Percentiles rank a stretch among this genome's conserved stretches.
These are phyloP conservation scores for Netelia fuscicornis DNA, from an alignment of 2,888 invertebrate species.

Conservation along the genomic window DNA sequence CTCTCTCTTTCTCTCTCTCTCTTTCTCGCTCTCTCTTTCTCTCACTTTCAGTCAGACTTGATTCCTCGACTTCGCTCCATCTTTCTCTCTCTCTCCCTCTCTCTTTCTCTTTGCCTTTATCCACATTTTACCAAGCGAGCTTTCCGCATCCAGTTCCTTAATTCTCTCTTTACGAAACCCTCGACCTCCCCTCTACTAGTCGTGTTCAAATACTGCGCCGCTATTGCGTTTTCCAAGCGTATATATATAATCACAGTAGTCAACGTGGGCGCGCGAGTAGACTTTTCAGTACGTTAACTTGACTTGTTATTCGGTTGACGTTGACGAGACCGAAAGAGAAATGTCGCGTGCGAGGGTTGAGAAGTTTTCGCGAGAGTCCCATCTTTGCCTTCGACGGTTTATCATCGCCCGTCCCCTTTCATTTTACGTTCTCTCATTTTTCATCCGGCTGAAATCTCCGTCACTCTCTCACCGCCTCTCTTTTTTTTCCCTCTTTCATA, in stretches of 20 bases:
- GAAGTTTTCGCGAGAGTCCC: slow-evolving; percentile 42
- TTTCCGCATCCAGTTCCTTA: slow-evolving; percentile 52
- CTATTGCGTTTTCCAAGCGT: too few species aligned
- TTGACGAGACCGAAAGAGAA: slow-evolving; percentile 37
- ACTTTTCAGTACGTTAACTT: slow-evolving; percentile 23
- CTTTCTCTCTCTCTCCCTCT: too few species aligned
- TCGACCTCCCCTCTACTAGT: too few species aligned
- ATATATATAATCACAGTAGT: too few species aligned
- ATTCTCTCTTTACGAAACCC: slow-evolving; percentile 33
- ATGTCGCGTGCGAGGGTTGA: neutral
- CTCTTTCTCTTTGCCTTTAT: slow-evolving; percentile 17
- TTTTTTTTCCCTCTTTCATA: slow-evolving; percentile 2
- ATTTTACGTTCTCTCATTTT: neutral
- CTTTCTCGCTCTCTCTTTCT: neutral
- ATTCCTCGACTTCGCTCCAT: too few species aligned
- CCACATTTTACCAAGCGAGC: slow-evolving; percentile 39
- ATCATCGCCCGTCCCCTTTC: neutral
- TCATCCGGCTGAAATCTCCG: neutral
- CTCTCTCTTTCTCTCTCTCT: slow-evolving; percentile 23
- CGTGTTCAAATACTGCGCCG: too few species aligned
- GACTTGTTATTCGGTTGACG: slow-evolving; percentile 70
- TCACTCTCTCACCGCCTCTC: neutral
- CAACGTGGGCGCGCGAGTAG: neutral
- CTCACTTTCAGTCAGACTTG: slow-evolving; percentile 6
- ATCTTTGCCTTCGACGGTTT: slow-evolving; percentile 11